Evolutionary conservation across 2,113 vertebrate genomes (phyloP).

Genomic region (Pungitius pungitius): DNA sequence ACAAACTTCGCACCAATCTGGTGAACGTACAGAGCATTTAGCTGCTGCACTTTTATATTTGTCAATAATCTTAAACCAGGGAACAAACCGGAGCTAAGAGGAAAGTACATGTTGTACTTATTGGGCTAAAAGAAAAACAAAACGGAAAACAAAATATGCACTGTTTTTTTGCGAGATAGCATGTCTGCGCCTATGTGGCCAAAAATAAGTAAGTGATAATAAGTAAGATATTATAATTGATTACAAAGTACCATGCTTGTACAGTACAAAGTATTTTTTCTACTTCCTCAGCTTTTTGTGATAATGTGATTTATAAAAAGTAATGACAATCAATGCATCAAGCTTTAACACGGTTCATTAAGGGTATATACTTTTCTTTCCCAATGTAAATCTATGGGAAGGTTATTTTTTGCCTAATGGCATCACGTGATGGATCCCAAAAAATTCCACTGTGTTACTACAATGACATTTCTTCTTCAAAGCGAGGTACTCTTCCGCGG

Average conservation of each 20-base stretch:
- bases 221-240: neutral
- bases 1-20: neutral
- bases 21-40: neutral
- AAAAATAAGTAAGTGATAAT: neutral
- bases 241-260: too few relatives aligned
- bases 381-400: neutral
- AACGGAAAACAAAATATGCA: neutral
- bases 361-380: neutral
- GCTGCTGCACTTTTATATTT: neutral
- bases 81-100: neutral
- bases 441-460: neutral
- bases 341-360: neutral
- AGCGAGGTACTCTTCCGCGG: neutral
- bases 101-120: neutral
- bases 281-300: neutral
- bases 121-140: neutral
- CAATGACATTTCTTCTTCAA: neutral
- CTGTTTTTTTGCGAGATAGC: neutral
- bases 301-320: neutral
- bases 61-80: neutral
- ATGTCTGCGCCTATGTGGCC: neutral
- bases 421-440: neutral
- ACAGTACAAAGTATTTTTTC: neutral
- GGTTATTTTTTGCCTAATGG: neutral
- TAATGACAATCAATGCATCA: neutral